Evolutionary conservation across 2,888 invertebrate genomes (phyloP).

Genomic region (Calameuta pallipes): DNA sequence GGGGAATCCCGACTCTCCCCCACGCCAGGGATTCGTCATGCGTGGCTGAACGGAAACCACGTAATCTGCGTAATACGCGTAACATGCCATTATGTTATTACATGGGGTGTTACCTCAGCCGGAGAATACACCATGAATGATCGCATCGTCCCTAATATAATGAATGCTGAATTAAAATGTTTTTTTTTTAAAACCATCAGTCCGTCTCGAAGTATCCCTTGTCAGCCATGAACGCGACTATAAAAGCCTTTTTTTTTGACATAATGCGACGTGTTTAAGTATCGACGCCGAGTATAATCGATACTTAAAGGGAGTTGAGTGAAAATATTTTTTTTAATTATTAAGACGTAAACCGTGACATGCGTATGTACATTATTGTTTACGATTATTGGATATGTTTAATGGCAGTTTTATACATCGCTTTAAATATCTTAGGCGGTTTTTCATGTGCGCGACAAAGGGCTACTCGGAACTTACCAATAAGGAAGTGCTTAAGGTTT

Average conservation of each 20-base stretch:
- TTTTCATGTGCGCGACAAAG: neutral
- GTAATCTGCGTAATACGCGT: conserved; percentile 54
- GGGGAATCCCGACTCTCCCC: conserved; percentile 20
- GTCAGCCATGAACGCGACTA: neutral
- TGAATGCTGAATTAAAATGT: neutral
- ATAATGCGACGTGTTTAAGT: neutral
- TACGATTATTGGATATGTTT: neutral
- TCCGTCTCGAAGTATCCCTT: neutral
- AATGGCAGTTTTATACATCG: neutral
- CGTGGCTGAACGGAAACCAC: conserved; percentile 55
- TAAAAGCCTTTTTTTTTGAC: neutral
- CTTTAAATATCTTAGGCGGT: neutral
- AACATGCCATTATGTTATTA: conserved; percentile 56
- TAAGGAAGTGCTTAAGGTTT: conserved; percentile 23
- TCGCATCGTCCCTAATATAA: neutral
- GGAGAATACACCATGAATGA: neutral
- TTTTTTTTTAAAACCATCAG: neutral
- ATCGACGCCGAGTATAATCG: neutral
- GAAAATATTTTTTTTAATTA: neutral
- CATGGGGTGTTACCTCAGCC: conserved; percentile 41
- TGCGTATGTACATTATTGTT: neutral
- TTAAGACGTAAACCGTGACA: neutral
- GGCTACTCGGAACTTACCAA: conserved; percentile 2
- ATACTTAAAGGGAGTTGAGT: neutral
- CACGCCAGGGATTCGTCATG: conserved; percentile 46